These are phyloP conservation scores for Tragelaphus oryx DNA, from an alignment of 2,797 vertebrate species.

Conservation along the genomic window DNA sequence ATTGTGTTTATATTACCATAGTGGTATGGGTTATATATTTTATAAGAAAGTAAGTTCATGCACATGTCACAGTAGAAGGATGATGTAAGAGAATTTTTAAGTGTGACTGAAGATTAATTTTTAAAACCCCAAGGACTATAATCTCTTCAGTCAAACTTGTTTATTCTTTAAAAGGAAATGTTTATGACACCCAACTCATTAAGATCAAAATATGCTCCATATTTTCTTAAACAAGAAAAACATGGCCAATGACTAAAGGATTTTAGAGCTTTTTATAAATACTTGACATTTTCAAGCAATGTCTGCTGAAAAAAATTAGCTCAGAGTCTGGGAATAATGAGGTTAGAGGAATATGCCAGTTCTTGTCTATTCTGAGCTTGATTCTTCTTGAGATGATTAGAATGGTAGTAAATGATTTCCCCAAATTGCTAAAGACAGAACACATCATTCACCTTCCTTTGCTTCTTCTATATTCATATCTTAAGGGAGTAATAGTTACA, in stretches of 20 bases:
- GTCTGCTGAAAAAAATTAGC: conserved; percentile 73
- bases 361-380: background rate
- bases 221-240: conserved; percentile 56
- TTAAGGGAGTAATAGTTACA: background rate
- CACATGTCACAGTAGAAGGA: conserved; percentile 38
- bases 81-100: conserved; percentile 56
- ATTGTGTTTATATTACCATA: background rate
- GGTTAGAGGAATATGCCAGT: background rate
- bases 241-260: conserved; percentile 39
- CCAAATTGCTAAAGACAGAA: background rate
- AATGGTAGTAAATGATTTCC: background rate
- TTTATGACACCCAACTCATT: conserved; percentile 45
- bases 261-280: conserved; percentile 61
- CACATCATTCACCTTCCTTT: background rate
- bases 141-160: conserved; percentile 54
- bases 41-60: conserved; percentile 16
- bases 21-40: conserved; percentile 27
- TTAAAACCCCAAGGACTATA: conserved; percentile 52
- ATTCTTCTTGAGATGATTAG: background rate
- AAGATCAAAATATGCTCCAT: conserved; percentile 53
- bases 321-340: conserved; percentile 36
- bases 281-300: conserved; percentile 55
- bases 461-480: background rate
- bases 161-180: conserved; percentile 69
- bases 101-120: conserved; percentile 60